Percentiles rank a stretch among this genome's conserved stretches.
phyloP scores from a whole-genome alignment of 2,888 invertebrate genomes.

The Prenolepis imparis region DNA sequence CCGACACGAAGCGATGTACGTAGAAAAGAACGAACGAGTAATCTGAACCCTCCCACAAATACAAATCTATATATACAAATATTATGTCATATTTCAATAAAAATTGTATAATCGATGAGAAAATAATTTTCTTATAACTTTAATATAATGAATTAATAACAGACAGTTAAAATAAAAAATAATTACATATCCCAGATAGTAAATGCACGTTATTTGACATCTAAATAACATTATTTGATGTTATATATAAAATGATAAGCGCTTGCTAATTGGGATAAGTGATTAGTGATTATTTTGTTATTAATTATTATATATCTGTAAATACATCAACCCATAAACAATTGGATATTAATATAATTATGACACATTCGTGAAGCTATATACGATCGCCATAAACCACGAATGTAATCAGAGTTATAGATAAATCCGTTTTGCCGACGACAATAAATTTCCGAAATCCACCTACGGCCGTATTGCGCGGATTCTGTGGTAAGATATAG shows the following conservation, averaged over 20 bases:
- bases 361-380: conserved; percentile 10
- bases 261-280: not conserved
- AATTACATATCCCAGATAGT: not conserved
- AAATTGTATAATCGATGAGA: not conserved
- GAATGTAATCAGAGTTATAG: conserved; percentile 53
- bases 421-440: conserved; percentile 69
- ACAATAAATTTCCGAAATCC: conserved; percentile 71
- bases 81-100: not conserved
- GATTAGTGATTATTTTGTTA: not conserved
- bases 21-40: not conserved
- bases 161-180: not conserved
- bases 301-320: not conserved
- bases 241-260: not conserved
- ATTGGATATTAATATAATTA: conserved; percentile 30
- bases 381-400: conserved; percentile 39
- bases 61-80: not conserved
- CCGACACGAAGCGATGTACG: conserved; percentile 26
- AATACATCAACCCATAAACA: not conserved
- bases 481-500: conserved; percentile 65
- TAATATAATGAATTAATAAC: not conserved
- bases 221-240: not conserved
- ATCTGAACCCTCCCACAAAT: not conserved
- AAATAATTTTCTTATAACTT: conserved; percentile 1
- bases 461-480: conserved; percentile 72
- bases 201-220: not conserved